Evolutionary conservation across 2,888 invertebrate genomes (phyloP), one percentile per base, ranked within the genome.

Genomic region (Drymonia ruficornis): DNA sequence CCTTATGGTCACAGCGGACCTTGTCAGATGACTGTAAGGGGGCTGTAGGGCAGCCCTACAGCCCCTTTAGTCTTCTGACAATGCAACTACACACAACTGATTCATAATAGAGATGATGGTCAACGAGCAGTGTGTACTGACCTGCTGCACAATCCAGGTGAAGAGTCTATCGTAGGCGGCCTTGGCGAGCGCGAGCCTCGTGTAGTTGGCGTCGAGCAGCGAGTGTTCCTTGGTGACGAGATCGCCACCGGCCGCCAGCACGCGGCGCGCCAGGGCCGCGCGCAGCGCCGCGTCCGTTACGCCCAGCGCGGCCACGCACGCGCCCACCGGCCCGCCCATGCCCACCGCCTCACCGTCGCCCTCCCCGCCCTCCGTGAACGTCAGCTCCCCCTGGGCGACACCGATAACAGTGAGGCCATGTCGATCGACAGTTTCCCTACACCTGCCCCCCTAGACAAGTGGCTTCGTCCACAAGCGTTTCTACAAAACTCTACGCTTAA

Each of bases 141-240:
- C 91, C 86, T 91, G 93, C 43, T 95, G 95, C 15, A 99, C 99
- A 58, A 99, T 97, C 97, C 98, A 99, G 0, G 97, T 95, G 89
- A 99, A 99, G 50, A 99, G 93, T 18, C 98, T 93, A 78, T 99
- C 99, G 78, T 99, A 99, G 28, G 99, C 95, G 2, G 99, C 99
- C 94, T 99, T 99, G 2, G 98, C 97, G 51, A 98, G 93, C 6
- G 99, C 99, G 86, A 99, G 97, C 63, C 97, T 91, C 13, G 98
- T 99, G 80, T 96, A 97, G 75, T 96, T 94, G 0, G 99, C 98
- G 81, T 98, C 97, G 0, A 93, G 89, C 48, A 96, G 94, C 50
- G 97, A 97, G 83, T 99, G 98, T 64, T 96, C 96, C 89, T 99
- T 99, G 83, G 96, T 84, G 69, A 91, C 89, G 0, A 90, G 82